Evolutionary conservation across 2,888 invertebrate species (phyloP), one percentile per base, ranked within the genome.

Genomic region (Schizaphis graminum): DNA sequence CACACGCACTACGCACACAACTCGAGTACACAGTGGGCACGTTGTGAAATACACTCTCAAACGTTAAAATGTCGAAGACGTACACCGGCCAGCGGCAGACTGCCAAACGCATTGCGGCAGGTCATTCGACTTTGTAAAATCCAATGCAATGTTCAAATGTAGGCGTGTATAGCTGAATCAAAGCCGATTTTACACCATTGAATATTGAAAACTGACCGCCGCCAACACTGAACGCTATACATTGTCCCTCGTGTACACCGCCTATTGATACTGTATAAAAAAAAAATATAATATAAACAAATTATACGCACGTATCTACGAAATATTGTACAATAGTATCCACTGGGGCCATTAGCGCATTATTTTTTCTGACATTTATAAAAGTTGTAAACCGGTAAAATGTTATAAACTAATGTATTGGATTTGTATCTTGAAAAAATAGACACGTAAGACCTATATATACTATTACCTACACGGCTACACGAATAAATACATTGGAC

Each of bases 81-180:
- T 11, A 56, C 35, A 47, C 47, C 67, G 24, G 10, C 28, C 28
- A n/a, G n/a, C 67, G 77, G 35, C 57, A 28, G 56, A 91, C 84
- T 56, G 92, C 56, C 3, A 56, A 85, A 61, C 13, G 35, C 92
- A 16, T 92, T 92, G 92, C 56, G 92, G 86, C 92, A 87, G 86
- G 92, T 86, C 86, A 26, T 91, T 49, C 28, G 92, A 91, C 61
- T 13, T 53, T 21, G 16, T 53, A 53, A 53, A 53, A 53, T 86
- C 47, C 44, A 28, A 47, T 77, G 67, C 16, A 67, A 67, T n/a
- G 21, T 77, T 77, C 35, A 77, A 4, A 8, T 7, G 35, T 24
- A 77, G 35, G 35, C 21, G 35, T 77, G 77, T 5, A 53, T 53
- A 35, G 67, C 21, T 7, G 77, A 77, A 21, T 41, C 35, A 35